Conservation (phyloP, 1,140 invertebrate genomes). For the Halictus rubicundus region DNA sequence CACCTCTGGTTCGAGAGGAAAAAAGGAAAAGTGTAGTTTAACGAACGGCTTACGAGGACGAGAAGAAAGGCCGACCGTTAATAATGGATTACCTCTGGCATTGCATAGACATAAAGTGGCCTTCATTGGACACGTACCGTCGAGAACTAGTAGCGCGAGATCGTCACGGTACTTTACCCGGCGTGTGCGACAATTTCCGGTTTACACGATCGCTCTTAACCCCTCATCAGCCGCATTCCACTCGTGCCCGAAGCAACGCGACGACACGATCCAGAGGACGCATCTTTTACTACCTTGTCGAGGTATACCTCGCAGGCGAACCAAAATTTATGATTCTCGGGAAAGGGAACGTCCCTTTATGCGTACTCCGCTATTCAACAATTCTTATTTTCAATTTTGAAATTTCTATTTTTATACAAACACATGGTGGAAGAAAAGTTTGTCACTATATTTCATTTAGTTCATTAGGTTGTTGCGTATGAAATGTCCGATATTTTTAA, state of each 20-base stretch:
- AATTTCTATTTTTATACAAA: no score
- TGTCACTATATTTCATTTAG: no score
- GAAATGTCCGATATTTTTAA: no score
- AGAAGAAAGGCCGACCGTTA: not conserved
- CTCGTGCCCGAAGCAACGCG: conserved; percentile 20
- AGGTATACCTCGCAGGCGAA: no score
- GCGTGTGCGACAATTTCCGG: conserved; percentile 45
- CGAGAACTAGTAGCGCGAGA: conserved; percentile 37
- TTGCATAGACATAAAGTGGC: not conserved
- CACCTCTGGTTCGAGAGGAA: no score
- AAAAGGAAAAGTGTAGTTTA: no score
- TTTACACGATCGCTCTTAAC: conserved; percentile 51
- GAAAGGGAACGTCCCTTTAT: no score
- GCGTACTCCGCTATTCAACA: no score
- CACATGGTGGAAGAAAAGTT: no score
- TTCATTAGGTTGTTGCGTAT: no score
- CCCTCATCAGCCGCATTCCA: conserved; percentile 45
- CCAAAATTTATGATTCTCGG: no score
- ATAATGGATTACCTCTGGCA: conserved; percentile 7
- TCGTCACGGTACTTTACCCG: conserved; percentile 38
- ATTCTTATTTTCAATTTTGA: no score
- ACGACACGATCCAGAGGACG: conserved; percentile 14
- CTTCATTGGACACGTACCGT: not conserved
- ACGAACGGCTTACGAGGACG: not conserved
- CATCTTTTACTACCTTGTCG: conserved; percentile 2